A percentile compares a stretch with the other conserved stretches of the same genome.
Conservation (phyloP, 2,113 vertebrate species). For the Triplophysa dalaica region DNA sequence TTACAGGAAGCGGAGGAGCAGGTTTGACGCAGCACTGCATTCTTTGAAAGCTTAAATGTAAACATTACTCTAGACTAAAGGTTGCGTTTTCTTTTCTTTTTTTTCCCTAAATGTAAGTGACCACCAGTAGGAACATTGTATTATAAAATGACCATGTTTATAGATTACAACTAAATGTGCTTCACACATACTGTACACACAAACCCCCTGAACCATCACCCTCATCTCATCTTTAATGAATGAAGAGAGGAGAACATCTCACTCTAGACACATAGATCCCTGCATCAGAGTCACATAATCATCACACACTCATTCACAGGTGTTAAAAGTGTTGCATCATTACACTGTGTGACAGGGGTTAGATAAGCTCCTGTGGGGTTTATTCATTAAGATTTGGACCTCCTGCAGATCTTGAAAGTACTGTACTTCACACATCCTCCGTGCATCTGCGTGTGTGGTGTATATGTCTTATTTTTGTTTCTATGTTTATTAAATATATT, state of each 20-base stretch:
- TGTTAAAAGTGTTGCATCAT: not conserved
- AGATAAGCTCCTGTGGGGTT: not conserved
- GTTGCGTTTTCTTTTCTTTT: not conserved
- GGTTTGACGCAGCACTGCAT: slow-evolving; percentile 71
- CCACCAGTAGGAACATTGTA: not conserved
- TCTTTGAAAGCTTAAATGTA: not conserved
- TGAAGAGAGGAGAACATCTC: too few species aligned
- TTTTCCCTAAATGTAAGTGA: not conserved
- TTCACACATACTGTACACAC: not conserved
- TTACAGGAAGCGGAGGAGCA: slow-evolving; percentile 81
- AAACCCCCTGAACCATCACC: not conserved
- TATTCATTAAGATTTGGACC: not conserved
- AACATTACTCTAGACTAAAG: not conserved
- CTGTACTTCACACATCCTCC: too few species aligned
- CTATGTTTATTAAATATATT: not conserved
- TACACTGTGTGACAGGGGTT: not conserved
- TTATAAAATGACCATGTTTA: not conserved
- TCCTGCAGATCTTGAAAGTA: not conserved
- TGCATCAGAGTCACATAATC: not conserved
- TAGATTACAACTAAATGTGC: not conserved
- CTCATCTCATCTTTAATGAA: not conserved
- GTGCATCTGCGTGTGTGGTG: too few species aligned
- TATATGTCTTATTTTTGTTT: too few species aligned
- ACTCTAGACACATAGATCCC: not conserved
- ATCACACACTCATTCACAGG: not conserved